Conservation (phyloP, 2,797 vertebrate species). For the Rhodeus uyekii region DNA sequence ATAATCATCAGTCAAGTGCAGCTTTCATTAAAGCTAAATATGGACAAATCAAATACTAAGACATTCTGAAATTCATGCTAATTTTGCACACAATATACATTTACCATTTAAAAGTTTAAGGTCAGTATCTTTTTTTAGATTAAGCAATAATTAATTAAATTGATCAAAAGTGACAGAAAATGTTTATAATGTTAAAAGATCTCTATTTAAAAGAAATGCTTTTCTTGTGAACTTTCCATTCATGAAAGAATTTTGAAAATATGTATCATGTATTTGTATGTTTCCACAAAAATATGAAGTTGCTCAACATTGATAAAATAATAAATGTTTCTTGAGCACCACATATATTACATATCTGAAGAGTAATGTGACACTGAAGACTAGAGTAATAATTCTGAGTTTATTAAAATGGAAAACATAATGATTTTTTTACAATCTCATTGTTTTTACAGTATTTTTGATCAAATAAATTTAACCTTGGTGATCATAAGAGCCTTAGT, state of each 20-base stretch:
- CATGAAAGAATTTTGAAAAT: background rate
- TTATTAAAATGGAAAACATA: background rate
- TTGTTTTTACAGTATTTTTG: background rate
- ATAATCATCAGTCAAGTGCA: background rate
- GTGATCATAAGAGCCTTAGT: background rate
- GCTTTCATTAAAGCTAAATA: background rate
- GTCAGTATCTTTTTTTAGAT: background rate
- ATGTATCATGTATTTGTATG: background rate
- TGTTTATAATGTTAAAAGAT: background rate
- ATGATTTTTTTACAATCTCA: background rate
- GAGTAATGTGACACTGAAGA: background rate
- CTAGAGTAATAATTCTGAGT: background rate
- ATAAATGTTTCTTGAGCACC: background rate
- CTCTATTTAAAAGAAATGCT: background rate
- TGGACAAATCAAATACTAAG: background rate
- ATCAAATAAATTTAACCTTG: background rate
- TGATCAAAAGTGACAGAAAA: background rate
- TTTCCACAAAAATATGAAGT: background rate
- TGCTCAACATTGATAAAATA: background rate
- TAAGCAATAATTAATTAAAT: background rate
- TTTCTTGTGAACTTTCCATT: background rate
- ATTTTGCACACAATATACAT: background rate
- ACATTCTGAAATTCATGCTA: background rate
- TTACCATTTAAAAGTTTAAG: background rate
- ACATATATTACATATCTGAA: background rate